phyloP scores from a whole-genome alignment of 2,113 vertebrate genomes.

The Pterophyllum scalare region DNA sequence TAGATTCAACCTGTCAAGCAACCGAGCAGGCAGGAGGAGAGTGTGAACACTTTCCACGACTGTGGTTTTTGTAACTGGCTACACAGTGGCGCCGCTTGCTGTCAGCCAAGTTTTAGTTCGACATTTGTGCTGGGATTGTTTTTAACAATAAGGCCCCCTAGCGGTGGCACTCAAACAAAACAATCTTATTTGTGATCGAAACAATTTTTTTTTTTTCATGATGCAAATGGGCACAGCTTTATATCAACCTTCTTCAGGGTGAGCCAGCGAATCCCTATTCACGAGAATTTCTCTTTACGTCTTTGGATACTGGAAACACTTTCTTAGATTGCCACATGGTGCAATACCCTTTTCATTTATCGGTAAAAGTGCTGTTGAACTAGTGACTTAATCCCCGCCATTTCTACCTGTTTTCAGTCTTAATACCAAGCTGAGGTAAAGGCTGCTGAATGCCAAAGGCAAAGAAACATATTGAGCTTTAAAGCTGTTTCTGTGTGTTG shows the following conservation, averaged over 20 bases:
- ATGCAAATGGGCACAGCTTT: not conserved
- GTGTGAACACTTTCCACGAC: no score
- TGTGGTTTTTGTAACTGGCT: not conserved
- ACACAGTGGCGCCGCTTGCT: not conserved
- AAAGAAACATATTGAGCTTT: not conserved
- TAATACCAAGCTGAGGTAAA: not conserved
- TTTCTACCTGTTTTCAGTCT: not conserved
- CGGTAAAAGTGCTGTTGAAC: rapidly evolving
- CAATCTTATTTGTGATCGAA: not conserved
- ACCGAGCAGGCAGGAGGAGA: not conserved
- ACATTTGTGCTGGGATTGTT: not conserved
- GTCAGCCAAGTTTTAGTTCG: not conserved
- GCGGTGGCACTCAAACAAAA: not conserved
- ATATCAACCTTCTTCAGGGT: not conserved
- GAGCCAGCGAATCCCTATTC: not conserved
- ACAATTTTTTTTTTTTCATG: rapidly evolving
- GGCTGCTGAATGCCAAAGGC: not conserved
- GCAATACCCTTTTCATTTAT: not conserved
- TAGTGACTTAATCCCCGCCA: not conserved
- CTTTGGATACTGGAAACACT: no score
- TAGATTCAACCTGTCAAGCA: not conserved
- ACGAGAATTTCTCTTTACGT: not conserved
- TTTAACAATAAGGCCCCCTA: not conserved
- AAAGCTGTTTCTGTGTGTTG: not conserved
- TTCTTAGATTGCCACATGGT: not conserved